Evolutionary conservation across 2,888 invertebrate species (phyloP), one percentile per base, ranked within the genome.

Genomic region (Drosophila merina): DNA sequence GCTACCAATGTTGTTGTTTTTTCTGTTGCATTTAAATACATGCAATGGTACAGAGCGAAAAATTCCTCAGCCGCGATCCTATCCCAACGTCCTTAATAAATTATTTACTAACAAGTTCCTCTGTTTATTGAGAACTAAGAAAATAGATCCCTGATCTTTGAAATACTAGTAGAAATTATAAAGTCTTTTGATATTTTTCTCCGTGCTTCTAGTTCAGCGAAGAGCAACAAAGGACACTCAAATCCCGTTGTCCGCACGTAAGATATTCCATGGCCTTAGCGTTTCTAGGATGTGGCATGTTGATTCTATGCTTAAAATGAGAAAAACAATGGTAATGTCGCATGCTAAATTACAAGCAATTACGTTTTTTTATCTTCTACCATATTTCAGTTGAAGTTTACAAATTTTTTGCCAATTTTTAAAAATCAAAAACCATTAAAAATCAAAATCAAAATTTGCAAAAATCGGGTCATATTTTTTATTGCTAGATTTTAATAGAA

Each of bases 291-390:
- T 38, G 33, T 42, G 55, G 33, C 51, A 48, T 67, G 63, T 51
- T 76, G 83, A 77, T 75, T 79, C 77, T 75, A 77, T 81, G 86
- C 71, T 84, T 85, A 88, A 79, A 76, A 64, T 66, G 66, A 52
- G 38, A 49, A 84, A 76, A 89, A 88, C 85, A 88, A 89, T 81
- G 88, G 89, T 87, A 89, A 88, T 87, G 87, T 84, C 89, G 84
- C 82, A 87, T 83, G 89, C 74, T 79, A 90, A 90, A 90, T 90
- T 90, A 90, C 90, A 86, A 88, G 88, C 88, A 90, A 90, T 90
- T 90, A 90, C 89, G 82, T 76, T 85, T 86, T 89, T 82, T 86
- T 75, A 20, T 74, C 30, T 30, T 12, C 40, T 66, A 42, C 12
- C 68, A 69, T 72, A 79, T 71, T 64, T 66, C 54, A 72, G 74